Percentiles rank a stretch among this genome's conserved stretches.
Conservation (phyloP, 2,113 vertebrate species). For the Silurus asotus region DNA sequence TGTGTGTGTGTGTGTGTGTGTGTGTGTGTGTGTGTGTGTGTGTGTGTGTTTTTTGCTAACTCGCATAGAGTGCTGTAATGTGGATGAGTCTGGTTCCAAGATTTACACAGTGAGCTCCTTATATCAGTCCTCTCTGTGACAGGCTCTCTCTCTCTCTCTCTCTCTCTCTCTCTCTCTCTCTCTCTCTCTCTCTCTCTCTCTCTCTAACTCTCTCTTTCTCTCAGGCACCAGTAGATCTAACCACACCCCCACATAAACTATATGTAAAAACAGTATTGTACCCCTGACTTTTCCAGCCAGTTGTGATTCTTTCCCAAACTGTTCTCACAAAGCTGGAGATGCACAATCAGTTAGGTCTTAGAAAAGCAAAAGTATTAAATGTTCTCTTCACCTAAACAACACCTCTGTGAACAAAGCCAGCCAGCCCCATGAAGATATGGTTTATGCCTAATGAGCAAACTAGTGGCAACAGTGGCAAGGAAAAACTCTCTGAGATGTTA, state of each 20-base stretch:
- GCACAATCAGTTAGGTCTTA: too few species aligned
- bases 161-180: not conserved
- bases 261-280: too few species aligned
- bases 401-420: too few species aligned
- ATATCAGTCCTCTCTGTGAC: slow-evolving; percentile 22
- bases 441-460: too few species aligned
- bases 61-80: not conserved
- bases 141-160: not conserved
- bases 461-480: too few species aligned
- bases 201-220: not conserved
- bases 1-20: slow-evolving; percentile 17
- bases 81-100: slow-evolving; percentile 24
- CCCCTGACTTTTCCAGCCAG: too few species aligned
- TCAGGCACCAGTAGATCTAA: not conserved
- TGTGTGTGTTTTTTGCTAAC: slow-evolving; percentile 15
- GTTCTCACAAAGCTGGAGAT: too few species aligned
- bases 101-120: slow-evolving; percentile 49
- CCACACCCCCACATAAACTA: not conserved
- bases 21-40: not conserved
- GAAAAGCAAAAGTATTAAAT: too few species aligned
- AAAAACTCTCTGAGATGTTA: too few species aligned
- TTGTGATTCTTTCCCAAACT: too few species aligned
- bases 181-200: not conserved
- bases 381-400: too few species aligned
- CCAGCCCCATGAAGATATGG: too few species aligned